These are phyloP conservation scores for Drosophila histrio DNA, from an alignment of 2,888 invertebrate genomes.

Conservation along the genomic window DNA sequence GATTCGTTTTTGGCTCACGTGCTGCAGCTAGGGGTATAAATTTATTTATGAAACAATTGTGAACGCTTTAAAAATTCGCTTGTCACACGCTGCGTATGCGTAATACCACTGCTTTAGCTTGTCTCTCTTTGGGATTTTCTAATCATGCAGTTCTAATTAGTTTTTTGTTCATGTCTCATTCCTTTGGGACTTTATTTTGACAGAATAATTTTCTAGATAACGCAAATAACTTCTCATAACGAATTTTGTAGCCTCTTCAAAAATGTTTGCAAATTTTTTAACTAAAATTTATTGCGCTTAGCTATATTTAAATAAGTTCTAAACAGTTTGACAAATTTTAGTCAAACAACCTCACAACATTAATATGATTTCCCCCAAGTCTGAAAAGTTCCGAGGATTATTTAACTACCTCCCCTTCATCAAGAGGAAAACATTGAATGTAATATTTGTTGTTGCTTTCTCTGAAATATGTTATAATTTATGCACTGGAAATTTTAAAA, in stretches of 20 bases:
- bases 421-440: slow-evolving; percentile 27
- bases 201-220: background rate
- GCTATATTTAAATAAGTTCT: background rate
- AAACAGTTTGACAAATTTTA: too few relatives aligned
- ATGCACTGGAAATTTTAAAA: slow-evolving; percentile 34
- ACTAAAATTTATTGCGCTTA: background rate
- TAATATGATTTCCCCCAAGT: too few relatives aligned
- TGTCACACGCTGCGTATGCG: slow-evolving; percentile 42
- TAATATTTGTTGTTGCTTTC: slow-evolving; percentile 13
- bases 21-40: slow-evolving; percentile 28
- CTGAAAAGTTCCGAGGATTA: background rate
- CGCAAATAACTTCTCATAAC: background rate
- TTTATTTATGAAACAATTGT: slow-evolving; percentile 22
- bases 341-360: too few relatives aligned
- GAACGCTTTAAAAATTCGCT: slow-evolving; percentile 26
- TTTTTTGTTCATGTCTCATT: slow-evolving; percentile 3
- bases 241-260: too few relatives aligned
- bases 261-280: background rate
- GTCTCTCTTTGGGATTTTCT: slow-evolving; percentile 8
- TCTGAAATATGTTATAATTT: slow-evolving; percentile 21
- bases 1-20: slow-evolving; percentile 59
- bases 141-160: slow-evolving; percentile 37
- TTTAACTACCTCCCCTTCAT: background rate
- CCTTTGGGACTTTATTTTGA: background rate
- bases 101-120: slow-evolving; percentile 8